phyloP scores from a whole-genome alignment of 92 coral and sea anemone species.

The Plumapathes pennacea region DNA sequence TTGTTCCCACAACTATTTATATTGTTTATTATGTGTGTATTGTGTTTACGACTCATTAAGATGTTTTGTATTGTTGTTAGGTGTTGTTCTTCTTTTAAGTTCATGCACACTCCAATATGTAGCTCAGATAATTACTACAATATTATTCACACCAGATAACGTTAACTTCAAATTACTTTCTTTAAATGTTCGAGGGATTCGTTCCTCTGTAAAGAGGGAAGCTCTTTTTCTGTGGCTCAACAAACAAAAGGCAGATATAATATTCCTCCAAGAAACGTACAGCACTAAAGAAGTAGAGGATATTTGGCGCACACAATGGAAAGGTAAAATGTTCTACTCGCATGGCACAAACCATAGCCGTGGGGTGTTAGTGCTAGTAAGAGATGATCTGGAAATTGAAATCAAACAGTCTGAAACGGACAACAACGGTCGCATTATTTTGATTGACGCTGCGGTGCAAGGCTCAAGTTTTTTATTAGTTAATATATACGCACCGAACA shows the following conservation, averaged over 20 bases:
- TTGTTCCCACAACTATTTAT: no score
- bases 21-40: no score
- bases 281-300: slow-evolving; percentile 26
- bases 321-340: slow-evolving; percentile 24
- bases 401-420: slow-evolving; percentile 3
- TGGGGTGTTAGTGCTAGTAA: slow-evolving; percentile 19
- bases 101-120: no score
- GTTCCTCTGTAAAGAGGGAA: slow-evolving; percentile 33
- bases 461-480: slow-evolving; percentile 16
- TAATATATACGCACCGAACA: slow-evolving; percentile 40
- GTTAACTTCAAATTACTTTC: slow-evolving; percentile 21
- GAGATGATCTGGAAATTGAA: slow-evolving; percentile 29
- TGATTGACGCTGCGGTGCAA: slow-evolving; percentile 14
- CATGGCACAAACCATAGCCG: slow-evolving; percentile 56
- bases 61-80: no score
- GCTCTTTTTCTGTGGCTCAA: slow-evolving; percentile 31
- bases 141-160: no score
- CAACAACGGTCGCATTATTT: slow-evolving; percentile 21
- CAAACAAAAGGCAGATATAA: slow-evolving; percentile 34
- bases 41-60: no score
- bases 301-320: slow-evolving; percentile 38
- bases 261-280: slow-evolving; percentile 50
- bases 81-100: no score
- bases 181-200: slow-evolving; percentile 51
- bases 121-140: no score